A percentile compares a stretch with the other conserved stretches of the same genome.
Conservation (phyloP, 2,888 invertebrate species). For the Polyommatus iphigenia region DNA sequence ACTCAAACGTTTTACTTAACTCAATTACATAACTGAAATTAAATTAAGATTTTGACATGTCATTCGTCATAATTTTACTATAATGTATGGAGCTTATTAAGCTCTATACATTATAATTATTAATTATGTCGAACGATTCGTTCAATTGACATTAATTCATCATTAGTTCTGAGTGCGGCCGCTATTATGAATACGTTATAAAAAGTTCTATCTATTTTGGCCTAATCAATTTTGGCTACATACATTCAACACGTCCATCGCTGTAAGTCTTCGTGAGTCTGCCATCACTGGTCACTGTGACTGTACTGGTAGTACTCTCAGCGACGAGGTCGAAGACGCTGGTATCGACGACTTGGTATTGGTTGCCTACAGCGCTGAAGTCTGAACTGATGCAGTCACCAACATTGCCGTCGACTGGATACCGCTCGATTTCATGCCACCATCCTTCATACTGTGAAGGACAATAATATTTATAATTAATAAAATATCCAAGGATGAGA, state of each 20-base stretch:
- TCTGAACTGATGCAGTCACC: slow-evolving; percentile 61
- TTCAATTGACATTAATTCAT: too few species aligned
- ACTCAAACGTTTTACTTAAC: too few species aligned
- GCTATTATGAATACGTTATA: too few species aligned
- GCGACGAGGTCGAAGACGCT: slow-evolving; percentile 49
- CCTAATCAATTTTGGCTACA: slow-evolving; percentile 17
- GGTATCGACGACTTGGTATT: slow-evolving; percentile 53
- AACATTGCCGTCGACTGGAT: slow-evolving; percentile 48
- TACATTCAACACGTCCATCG: slow-evolving; percentile 46
- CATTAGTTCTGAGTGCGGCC: too few species aligned
- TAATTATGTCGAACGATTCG: too few species aligned
- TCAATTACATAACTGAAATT: too few species aligned
- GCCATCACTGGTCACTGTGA: slow-evolving; percentile 51
- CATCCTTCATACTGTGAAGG: slow-evolving; percentile 59
- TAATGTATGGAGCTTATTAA: too few species aligned
- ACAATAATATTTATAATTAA: background rate
- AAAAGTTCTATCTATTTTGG: too few species aligned
- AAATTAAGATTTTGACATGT: too few species aligned
- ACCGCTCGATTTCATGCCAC: slow-evolving; percentile 70
- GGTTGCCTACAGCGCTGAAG: slow-evolving; percentile 46
- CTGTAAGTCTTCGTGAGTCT: slow-evolving; percentile 50
- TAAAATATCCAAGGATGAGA: background rate
- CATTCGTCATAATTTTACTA: too few species aligned
- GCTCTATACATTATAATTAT: too few species aligned
- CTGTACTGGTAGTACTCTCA: slow-evolving; percentile 47